Conservation (phyloP, 1,140 invertebrate genomes). For the Myzus persicae region DNA sequence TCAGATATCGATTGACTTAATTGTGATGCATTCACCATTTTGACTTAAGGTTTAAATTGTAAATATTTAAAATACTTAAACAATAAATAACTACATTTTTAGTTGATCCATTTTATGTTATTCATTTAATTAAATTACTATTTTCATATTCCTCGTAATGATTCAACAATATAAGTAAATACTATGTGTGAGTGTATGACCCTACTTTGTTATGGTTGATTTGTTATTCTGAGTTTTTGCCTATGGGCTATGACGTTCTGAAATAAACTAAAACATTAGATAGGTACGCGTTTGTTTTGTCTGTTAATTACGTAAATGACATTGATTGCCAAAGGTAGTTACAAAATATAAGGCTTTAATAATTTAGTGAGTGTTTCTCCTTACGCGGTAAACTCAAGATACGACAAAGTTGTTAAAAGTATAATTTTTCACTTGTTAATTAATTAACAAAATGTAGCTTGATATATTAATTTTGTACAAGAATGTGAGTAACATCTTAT, state of each 20-base stretch:
- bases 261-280: not conserved
- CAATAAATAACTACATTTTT: too few species aligned
- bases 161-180: not conserved
- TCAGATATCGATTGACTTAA: not conserved
- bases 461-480: not conserved
- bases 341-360: not conserved
- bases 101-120: too few species aligned
- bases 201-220: not conserved
- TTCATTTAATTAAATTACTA: too few species aligned
- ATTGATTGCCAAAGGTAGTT: not conserved
- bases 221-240: not conserved
- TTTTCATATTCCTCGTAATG: not conserved
- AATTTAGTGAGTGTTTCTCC: not conserved
- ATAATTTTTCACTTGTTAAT: constrained; percentile 2
- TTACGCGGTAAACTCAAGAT: not conserved
- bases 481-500: not conserved
- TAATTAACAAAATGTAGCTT: not conserved
- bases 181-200: not conserved
- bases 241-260: not conserved
- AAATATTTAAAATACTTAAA: too few species aligned
- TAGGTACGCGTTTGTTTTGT: not conserved
- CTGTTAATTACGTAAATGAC: not conserved
- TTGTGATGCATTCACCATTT: too few species aligned
- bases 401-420: not conserved
- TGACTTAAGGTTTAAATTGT: too few species aligned